phyloP scores from a whole-genome alignment of 2,797 vertebrate species.

The Streptopelia turtur region DNA sequence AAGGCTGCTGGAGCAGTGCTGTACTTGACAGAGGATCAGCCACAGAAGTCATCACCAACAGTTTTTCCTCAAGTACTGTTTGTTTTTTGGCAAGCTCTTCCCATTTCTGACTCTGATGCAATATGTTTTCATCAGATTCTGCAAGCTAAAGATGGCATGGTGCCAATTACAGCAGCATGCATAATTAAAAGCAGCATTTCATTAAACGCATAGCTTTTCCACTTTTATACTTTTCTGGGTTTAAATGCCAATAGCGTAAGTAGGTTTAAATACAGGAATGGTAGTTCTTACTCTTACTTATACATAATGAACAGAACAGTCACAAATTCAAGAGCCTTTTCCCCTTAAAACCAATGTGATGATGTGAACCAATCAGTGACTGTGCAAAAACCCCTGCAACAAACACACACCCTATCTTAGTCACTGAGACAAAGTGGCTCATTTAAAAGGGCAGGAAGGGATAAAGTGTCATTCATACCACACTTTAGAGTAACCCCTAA shows the following conservation, averaged over 20 bases:
- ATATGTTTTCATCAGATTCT: background rate
- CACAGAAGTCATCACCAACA: background rate
- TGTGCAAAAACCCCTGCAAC: background rate
- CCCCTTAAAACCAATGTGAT: background rate
- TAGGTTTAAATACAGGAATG: background rate
- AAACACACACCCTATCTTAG: background rate
- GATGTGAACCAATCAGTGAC: background rate
- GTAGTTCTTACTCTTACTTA: background rate
- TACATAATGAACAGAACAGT: background rate
- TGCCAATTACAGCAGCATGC: background rate
- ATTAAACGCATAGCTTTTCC: background rate
- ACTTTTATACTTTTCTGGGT: background rate
- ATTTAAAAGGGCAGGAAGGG: background rate
- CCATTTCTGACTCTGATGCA: background rate
- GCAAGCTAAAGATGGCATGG: background rate
- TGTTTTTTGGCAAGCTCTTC: background rate
- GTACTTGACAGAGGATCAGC: background rate
- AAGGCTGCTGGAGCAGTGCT: background rate
- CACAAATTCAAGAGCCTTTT: background rate
- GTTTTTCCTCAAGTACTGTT: background rate
- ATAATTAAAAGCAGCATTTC: background rate
- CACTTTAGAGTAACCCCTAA: background rate
- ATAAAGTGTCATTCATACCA: background rate
- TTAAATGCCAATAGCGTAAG: background rate
- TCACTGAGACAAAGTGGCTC: background rate